Evolutionary conservation across 2,113 vertebrate species (phyloP).

Genomic region (Gila orcuttii): DNA sequence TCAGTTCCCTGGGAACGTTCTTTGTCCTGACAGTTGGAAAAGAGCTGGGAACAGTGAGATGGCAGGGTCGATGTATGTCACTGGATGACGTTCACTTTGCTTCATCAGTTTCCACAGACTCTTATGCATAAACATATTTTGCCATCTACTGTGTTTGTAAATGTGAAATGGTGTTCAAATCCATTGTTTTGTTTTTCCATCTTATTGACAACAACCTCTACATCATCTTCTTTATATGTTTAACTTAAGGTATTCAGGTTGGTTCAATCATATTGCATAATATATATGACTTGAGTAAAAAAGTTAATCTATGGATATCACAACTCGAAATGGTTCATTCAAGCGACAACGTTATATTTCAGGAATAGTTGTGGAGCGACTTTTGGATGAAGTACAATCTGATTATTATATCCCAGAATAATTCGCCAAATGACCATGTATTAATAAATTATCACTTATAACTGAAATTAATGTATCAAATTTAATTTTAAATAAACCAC

Average conservation of each 20-base stretch:
- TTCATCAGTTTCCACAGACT: conserved; percentile 1
- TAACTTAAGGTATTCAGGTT: background rate
- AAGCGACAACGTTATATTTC: background rate
- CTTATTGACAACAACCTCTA: background rate
- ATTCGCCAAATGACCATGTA: background rate
- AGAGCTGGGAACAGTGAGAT: conserved; percentile 36
- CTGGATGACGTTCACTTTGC: background rate
- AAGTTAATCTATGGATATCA: background rate
- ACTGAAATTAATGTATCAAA: background rate
- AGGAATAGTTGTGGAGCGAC: background rate
- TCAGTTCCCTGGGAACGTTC: conserved; percentile 69
- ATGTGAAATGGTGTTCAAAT: background rate
- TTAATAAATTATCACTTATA: background rate
- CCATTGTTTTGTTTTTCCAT: no score
- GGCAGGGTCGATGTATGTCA: conserved; percentile 10
- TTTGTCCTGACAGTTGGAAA: conserved; percentile 48
- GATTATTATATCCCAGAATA: background rate
- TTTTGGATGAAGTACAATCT: background rate
- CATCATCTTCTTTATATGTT: no score
- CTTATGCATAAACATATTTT: background rate
- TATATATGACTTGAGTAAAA: background rate
- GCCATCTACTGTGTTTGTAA: background rate
- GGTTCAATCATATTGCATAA: background rate
- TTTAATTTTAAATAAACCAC: background rate
- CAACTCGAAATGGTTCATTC: background rate